phyloP scores from a whole-genome alignment of 2,113 vertebrate species.

The Esox niger region DNA sequence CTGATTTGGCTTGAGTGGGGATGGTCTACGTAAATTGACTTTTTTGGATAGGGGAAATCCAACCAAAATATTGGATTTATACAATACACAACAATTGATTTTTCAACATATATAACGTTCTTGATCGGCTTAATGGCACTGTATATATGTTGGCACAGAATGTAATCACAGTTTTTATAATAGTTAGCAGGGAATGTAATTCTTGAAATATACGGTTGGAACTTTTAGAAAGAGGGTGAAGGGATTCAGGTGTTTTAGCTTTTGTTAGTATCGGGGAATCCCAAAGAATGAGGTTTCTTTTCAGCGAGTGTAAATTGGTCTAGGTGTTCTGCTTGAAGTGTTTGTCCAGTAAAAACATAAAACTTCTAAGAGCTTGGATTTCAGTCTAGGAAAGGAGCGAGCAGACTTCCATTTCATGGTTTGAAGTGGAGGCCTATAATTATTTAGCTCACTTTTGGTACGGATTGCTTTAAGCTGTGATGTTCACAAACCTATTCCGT shows the following conservation, averaged over 20 bases:
- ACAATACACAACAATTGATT: no score
- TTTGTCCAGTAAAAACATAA: neutral
- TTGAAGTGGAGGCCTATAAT: conserved; percentile 45
- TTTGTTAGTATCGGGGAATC: neutral
- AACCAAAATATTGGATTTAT: no score
- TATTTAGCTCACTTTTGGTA: conserved; percentile 52
- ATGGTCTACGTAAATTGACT: no score
- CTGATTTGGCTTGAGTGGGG: no score
- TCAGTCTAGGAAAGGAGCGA: conserved; percentile 24
- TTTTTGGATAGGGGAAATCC: no score
- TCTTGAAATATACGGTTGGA: conserved; percentile 41
- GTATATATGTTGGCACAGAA: conserved; percentile 19
- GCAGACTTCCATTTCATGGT: conserved; percentile 38
- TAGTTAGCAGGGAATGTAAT: conserved; percentile 62
- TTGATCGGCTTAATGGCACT: no score
- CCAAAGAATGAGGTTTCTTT: no score
- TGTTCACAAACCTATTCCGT: conserved; percentile 64
- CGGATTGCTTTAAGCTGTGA: conserved; percentile 57
- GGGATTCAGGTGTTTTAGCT: conserved; percentile 41
- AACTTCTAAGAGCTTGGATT: conserved; percentile 29
- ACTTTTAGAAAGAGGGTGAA: conserved; percentile 39
- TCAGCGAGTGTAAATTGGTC: no score
- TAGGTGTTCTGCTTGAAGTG: no score
- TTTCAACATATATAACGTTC: no score
- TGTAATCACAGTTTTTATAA: conserved; percentile 57